These are phyloP conservation scores for Macheiramphus alcinus DNA, from an alignment of 2,113 vertebrate species.

Conservation along the genomic window DNA sequence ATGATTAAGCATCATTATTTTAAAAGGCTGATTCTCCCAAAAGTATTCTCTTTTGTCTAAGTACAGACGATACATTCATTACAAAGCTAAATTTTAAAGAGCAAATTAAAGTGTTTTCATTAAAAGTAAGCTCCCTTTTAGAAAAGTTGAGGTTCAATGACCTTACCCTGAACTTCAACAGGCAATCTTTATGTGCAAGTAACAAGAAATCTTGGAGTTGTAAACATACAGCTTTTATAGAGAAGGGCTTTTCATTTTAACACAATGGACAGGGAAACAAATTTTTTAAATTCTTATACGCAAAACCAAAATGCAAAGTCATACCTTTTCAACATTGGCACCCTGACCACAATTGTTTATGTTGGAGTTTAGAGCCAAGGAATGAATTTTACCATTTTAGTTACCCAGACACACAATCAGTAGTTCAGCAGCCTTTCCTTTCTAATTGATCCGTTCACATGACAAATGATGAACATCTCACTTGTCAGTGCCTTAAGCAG, in stretches of 20 bases:
- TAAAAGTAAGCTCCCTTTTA: not conserved
- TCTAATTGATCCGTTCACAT: slow-evolving; percentile 50
- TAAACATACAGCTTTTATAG: not conserved
- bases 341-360: not conserved
- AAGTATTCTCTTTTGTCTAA: not conserved
- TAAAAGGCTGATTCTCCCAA: not conserved
- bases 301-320: not conserved
- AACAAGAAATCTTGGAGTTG: not conserved
- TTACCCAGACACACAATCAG: slow-evolving; percentile 3
- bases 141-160: not conserved
- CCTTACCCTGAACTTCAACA: not conserved
- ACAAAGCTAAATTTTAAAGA: not conserved
- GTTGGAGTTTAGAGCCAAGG: not conserved
- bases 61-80: not conserved
- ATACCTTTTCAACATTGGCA: not conserved
- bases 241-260: not conserved
- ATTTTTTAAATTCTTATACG: not conserved
- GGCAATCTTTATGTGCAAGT: not conserved
- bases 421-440: slow-evolving; percentile 9
- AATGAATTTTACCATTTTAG: not conserved
- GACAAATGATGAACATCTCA: slow-evolving; percentile 60
- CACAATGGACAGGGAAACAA: not conserved
- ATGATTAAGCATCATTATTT: not conserved
- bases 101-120: not conserved
- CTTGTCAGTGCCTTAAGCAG: slow-evolving; percentile 49